Base-by-base conservation (phyloP, 1,140 invertebrate species). In the Akabosia matsudoensis region DNA sequence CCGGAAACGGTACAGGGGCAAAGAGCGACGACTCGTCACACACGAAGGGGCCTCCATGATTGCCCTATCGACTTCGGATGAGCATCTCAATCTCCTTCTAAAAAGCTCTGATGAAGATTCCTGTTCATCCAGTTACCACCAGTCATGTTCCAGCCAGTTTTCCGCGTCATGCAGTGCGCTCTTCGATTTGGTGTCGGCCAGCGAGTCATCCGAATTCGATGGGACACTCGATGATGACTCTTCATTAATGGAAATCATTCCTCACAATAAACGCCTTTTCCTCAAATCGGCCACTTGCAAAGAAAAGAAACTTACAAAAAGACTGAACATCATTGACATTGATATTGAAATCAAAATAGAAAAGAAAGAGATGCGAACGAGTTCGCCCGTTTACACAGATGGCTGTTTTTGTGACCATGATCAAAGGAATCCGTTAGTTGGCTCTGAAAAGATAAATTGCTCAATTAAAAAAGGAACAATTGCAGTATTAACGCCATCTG, bases 151-250 rank as follows among this genome's bases (percentile, higher is more conserved):
- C 37, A 74, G 67, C 37, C 61, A 70, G 22, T 74, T 77, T 24
- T 77, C 76, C 7, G 73, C 76, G 0, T 77, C 76, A 61, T 77
- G 76, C 37, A 77, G 76, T 54, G 76, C 76, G 14, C 67, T 77
- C 0, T 51, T 73, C 30, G 28, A 74, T 33, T 52, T 31, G 76
- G 45, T 37, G 10, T 34, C 54, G 14, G 33, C 10, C n/a, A n/a
- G n/a, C 13, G 61, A 56, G 54, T 67, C 31, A 13, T 64, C 10
- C 54, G 71, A 67, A n/a, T 24, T 13, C 33, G n/a, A n/a, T n/a
- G n/a, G 28, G 71, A 14, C 26, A 16, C 10, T 70, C 33, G n/a
- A 22, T 45, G 70, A 72, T 51, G 37, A 72, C 70, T 22, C 10
- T 22, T 3, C 33, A 26, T 26, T 22, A 1, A 37, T 45, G 70